phyloP scores from a whole-genome alignment of 1,140 invertebrate species.

The Propsilocerus akamusi region DNA sequence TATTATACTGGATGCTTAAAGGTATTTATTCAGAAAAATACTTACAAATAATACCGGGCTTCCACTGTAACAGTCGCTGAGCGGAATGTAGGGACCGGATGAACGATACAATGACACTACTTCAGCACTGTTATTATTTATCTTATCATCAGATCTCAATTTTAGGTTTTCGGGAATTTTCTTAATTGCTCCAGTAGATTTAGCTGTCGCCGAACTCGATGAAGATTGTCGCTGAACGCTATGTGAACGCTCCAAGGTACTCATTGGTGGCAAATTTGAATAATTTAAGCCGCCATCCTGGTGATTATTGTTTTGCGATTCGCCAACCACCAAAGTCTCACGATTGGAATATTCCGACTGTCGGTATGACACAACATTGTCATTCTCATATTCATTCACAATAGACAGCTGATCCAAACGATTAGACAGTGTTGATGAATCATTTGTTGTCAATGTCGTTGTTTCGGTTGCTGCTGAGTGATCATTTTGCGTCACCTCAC shows the following conservation, averaged over 20 bases:
- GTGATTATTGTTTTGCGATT: conserved; percentile 8
- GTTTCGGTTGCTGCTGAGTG: conserved; percentile 5
- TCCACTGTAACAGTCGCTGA: conserved; percentile 81
- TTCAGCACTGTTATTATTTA: conserved; percentile 18
- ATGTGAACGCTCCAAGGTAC: background rate
- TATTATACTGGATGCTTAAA: background rate
- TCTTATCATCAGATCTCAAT: conserved; percentile 11
- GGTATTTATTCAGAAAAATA: background rate
- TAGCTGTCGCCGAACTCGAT: background rate
- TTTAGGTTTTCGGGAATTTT: conserved; percentile 22
- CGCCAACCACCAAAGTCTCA: conserved; percentile 17
- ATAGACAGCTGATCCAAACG: background rate
- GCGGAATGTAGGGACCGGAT: conserved; percentile 57
- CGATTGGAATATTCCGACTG: conserved; percentile 20
- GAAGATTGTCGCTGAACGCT: background rate
- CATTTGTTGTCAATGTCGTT: conserved; percentile 10
- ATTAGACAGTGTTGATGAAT: conserved; percentile 14
- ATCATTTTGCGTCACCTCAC: conserved; percentile 4
- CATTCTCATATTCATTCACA: conserved; percentile 10
- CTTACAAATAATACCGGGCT: conserved; percentile 25
- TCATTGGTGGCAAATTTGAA: background rate
- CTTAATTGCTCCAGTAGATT: conserved; percentile 16
- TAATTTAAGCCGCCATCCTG: background rate
- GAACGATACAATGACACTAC: conserved; percentile 39
- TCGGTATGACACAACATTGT: conserved; percentile 16